Percentiles rank a stretch among this genome's conserved stretches.
Evolutionary conservation across 2,797 vertebrate genomes (phyloP).

Genomic region (Gobio occitaniae): DNA sequence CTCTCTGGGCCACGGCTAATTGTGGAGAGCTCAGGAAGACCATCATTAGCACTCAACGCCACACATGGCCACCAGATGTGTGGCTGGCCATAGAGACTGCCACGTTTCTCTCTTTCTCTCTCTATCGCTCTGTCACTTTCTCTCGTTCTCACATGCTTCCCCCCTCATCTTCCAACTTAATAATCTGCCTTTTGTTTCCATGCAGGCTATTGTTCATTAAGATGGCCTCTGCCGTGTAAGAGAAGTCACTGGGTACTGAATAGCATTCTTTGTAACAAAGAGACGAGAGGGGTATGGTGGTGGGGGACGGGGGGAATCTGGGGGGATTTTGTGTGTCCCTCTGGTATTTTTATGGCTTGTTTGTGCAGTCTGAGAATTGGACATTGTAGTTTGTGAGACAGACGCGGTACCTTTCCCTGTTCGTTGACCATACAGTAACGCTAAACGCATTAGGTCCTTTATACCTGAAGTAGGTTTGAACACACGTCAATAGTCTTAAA

Average conservation of each 20-base stretch:
- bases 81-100: slow-evolving; percentile 82
- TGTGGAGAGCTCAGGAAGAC: slow-evolving; percentile 93
- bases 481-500: neutral
- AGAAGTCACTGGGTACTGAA: slow-evolving; percentile 84
- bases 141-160: slow-evolving; percentile 59
- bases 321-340: slow-evolving; percentile 75
- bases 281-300: slow-evolving; percentile 56
- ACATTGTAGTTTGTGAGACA: slow-evolving; percentile 63
- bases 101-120: slow-evolving; percentile 60
- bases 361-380: slow-evolving; percentile 74
- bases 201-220: slow-evolving; percentile 83
- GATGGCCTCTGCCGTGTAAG: slow-evolving; percentile 78
- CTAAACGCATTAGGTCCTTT: neutral
- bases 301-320: slow-evolving; percentile 59
- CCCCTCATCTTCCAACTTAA: slow-evolving; percentile 78
- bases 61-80: slow-evolving; percentile 99
- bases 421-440: neutral
- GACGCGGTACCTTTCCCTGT: slow-evolving; percentile 48
- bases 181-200: slow-evolving; percentile 94
- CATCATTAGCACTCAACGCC: slow-evolving; percentile 90
- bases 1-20: slow-evolving; percentile 82
- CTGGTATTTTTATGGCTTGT: slow-evolving; percentile 84
- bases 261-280: slow-evolving; percentile 86
- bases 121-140: slow-evolving; percentile 45
- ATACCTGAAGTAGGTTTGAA: neutral